Base-by-base conservation (phyloP, 1,140 invertebrate species). In the Scaptomyza pallida region DNA sequence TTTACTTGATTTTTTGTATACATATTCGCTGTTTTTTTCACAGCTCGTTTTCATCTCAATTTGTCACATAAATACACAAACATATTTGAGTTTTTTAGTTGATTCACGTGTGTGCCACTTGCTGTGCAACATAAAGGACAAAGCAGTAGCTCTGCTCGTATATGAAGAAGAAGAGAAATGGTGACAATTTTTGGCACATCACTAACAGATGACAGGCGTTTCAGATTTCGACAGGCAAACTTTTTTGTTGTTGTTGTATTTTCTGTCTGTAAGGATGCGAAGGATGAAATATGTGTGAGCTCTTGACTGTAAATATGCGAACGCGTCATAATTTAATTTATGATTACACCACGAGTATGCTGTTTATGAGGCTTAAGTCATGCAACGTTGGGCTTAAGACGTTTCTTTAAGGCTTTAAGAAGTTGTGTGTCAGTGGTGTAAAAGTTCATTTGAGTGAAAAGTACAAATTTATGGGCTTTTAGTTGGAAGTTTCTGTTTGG, bases 301-400 rank as follows among this genome's bases (percentile, higher is more conserved):
- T 62, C 35, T 17, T 30, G 23, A 16, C 9, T 45, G 23, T 19
- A 54, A n/a, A 44, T 37, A 68, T 35, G 19, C 45, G 33, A 35
- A 23, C 8, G 40, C 41, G 44, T 40, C 41, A 72, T 64, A 60
- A 72, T 75, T 76, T 62, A 40, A 80, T 86, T 76, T 69, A 76
- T 55, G 59, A 16, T 23, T 48, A 26, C 12, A n/a, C 44, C 33
- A 40, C 19, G 19, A 19, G 55, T 40, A 16, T 33, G n/a, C 19
- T 37, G 17, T n/a, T 15, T 2, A 17, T 23, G 2, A 50, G 37
- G 19, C 23, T 41, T 23, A 43, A 26, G 30, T 56, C 30, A 23
- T 16, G 45, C n/a, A n/a, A n/a, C n/a, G 21, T 13, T 26, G 21
- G 9, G 45, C 44, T 12, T 12, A 35, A 35, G 33, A 2, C 33